Conservation (phyloP, 2,113 vertebrate genomes). For the Cariama cristata region DNA sequence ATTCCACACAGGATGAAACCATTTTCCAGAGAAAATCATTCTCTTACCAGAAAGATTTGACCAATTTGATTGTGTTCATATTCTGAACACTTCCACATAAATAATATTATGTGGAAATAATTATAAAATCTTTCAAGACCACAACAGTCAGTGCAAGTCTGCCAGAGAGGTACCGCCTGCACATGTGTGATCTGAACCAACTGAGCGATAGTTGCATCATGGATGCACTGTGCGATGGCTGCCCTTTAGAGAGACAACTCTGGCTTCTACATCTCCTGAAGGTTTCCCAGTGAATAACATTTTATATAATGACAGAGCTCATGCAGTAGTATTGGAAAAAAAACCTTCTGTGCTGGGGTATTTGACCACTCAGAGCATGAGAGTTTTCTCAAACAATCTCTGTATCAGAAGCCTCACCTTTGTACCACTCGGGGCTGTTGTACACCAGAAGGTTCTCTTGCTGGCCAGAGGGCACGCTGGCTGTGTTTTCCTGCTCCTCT, state of each 20-base stretch:
- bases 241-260: neutral
- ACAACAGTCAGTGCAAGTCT: neutral
- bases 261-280: neutral
- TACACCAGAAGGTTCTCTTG: neutral
- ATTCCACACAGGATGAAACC: neutral
- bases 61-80: neutral
- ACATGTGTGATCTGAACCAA: neutral
- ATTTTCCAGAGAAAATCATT: neutral
- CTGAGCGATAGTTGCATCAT: neutral
- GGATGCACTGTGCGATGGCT: neutral
- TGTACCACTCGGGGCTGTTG: fast-evolving
- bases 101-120: neutral
- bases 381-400: neutral
- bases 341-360: neutral
- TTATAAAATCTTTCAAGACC: neutral
- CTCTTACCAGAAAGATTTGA: neutral
- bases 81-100: neutral
- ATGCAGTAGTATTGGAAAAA: neutral
- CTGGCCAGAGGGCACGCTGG: neutral
- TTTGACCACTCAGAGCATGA: fast-evolving
- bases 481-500: neutral
- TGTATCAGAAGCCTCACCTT: neutral
- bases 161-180: neutral
- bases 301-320: neutral
- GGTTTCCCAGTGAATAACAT: neutral